Percentiles rank a stretch among this genome's conserved stretches.
Conservation (phyloP, 2,113 vertebrate genomes). For the Ginglymostoma cirratum region DNA sequence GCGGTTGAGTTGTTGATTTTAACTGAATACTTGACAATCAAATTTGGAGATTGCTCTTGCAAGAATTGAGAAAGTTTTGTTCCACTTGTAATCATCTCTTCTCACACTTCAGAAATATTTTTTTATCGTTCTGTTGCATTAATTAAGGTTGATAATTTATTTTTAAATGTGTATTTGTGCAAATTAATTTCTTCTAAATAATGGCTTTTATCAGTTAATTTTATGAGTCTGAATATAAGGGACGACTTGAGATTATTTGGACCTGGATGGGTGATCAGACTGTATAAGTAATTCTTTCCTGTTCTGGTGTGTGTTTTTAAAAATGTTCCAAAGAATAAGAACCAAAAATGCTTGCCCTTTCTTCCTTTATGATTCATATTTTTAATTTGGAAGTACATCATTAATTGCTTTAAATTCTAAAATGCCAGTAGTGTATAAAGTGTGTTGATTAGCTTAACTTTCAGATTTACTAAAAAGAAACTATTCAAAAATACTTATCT, state of each 20-base stretch:
- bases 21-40: background rate
- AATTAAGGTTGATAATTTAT: background rate
- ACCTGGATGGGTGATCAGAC: background rate
- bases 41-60: background rate
- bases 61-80: background rate
- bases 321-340: background rate
- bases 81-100: background rate
- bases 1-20: background rate
- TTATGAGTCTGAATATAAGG: background rate
- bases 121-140: background rate
- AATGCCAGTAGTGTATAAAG: background rate
- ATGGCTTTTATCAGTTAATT: background rate
- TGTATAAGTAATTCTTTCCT: background rate
- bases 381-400: background rate
- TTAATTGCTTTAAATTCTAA: background rate
- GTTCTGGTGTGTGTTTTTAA: background rate
- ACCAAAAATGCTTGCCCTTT: background rate
- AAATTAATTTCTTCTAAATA: background rate
- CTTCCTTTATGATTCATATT: background rate
- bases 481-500: background rate
- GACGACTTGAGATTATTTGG: background rate
- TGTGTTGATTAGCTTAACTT: background rate
- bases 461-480: background rate
- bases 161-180: background rate
- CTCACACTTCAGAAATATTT: background rate